Evolutionary conservation across 2,888 invertebrate genomes (phyloP), one percentile per base, ranked within the genome.

Genomic region (Adela reaumurella): DNA sequence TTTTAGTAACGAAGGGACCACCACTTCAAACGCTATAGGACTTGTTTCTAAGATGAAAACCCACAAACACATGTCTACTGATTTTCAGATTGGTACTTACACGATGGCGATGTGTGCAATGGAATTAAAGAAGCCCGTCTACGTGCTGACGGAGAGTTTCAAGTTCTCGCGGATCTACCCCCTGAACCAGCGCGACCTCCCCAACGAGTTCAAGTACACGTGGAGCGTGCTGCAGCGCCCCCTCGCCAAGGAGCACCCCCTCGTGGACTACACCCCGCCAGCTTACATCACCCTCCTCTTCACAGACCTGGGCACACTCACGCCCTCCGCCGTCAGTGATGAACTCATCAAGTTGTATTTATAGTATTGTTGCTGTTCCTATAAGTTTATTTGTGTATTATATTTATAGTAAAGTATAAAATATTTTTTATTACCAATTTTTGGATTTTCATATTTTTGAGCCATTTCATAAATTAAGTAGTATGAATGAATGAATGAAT

Each of bases 181-280:
- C 0, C 74, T 99, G 10, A 95, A 94, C 72, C 97, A 98, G 65
- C 81, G 85, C 47, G 97, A 97, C 69, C 70, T 97, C 41, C 94
- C 96, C 0, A 83, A 90, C 54, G 90, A 93, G 63, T 96, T 94
- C 63, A 94, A 94, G 56, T 79, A 78, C 52, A 59, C 78, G 5
- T 72, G 71, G 0, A 81, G 89, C 81, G 80, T 79, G 53, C 58
- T 74, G 5, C 67, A 68, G 48, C 61, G 60, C 47, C 67, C 76
- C 46, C 61, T 85, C n/a, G 63, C 68, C 0, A 84, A 86, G 55
- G 82, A 88, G 54, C 92, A 96, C 67, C 96, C 97, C 0, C 67
- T 93, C 48, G 96, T 98, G 1, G 99, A 99, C 73, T 99, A 98
- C 66, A 99, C 98, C 0, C 96, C 97, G 0, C 98, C 99, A 0